Percentiles rank a stretch among this genome's conserved stretches.
phyloP scores from a whole-genome alignment of 2,888 invertebrate genomes.

The Melieria crassipennis region DNA sequence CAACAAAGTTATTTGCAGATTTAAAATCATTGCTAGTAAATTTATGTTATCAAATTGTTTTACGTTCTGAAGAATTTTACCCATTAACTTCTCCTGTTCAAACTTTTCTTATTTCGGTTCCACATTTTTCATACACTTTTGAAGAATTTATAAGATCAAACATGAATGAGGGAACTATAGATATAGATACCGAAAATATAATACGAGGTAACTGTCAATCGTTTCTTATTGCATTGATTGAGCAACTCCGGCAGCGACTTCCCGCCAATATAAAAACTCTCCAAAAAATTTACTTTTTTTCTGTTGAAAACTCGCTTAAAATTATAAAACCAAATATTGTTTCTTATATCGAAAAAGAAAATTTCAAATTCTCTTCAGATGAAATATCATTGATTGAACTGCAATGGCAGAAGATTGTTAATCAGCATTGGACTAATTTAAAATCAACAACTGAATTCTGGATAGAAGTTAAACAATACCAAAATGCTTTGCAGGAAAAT shows the following conservation, averaged over 20 bases:
- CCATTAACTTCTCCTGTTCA: constrained; percentile 13
- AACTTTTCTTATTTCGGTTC: neutral
- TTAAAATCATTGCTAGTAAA: constrained; percentile 5
- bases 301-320: too few species aligned
- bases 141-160: constrained; percentile 18
- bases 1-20: constrained; percentile 16
- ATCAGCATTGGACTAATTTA: too few species aligned
- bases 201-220: constrained; percentile 5
- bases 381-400: too few species aligned
- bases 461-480: too few species aligned
- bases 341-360: too few species aligned
- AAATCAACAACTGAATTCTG: too few species aligned
- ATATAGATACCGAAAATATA: neutral
- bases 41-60: constrained; percentile 14
- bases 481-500: too few species aligned
- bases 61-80: constrained; percentile 10
- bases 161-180: neutral
- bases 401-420: too few species aligned
- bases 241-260: constrained; percentile 18
- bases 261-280: neutral
- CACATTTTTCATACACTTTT: constrained; percentile 21
- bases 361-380: too few species aligned
- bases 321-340: too few species aligned
- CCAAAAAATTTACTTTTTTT: too few species aligned
- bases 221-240: constrained; percentile 16